These are phyloP conservation scores for Stenodema calcarata DNA, from an alignment of 2,888 invertebrate genomes.

Conservation along the genomic window DNA sequence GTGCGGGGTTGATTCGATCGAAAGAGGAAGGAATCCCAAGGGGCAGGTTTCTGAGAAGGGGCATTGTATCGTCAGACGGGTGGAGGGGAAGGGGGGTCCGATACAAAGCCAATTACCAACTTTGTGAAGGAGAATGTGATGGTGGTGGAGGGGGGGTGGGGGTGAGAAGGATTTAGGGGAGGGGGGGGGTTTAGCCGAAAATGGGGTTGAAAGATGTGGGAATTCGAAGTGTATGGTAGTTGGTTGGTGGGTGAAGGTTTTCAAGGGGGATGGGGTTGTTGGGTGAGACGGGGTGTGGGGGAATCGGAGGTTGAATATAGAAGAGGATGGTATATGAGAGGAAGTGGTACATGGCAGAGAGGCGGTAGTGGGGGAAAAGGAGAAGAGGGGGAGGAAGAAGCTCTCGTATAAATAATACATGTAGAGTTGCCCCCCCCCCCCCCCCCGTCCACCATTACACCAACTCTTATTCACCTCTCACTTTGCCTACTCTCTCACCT, in stretches of 20 bases:
- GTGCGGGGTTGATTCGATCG: background rate
- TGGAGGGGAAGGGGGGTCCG: background rate
- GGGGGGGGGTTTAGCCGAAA: background rate
- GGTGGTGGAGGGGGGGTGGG: background rate
- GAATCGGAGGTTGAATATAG: constrained; percentile 34
- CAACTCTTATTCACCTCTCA: background rate
- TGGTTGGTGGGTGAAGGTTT: background rate
- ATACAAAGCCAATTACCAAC: constrained; percentile 10
- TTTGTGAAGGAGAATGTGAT: background rate
- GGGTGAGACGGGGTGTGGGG: background rate
- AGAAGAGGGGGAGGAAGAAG: background rate
- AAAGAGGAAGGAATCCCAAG: background rate
- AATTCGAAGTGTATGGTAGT: background rate
- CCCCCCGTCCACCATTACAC: background rate
- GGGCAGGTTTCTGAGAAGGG: background rate
- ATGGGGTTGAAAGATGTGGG: background rate
- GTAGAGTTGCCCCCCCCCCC: constrained; percentile 18
- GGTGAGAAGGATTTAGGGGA: background rate
- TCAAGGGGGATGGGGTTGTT: too few relatives aligned
- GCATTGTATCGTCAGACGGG: background rate
- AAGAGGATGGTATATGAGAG: constrained; percentile 1
- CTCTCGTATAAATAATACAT: constrained; percentile 36
- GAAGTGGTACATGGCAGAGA: background rate
- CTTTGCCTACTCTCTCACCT: background rate
- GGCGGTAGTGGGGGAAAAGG: background rate